These are phyloP conservation scores for Neopelma chrysocephalum DNA, from an alignment of 2,797 vertebrate genomes.

Conservation along the genomic window DNA sequence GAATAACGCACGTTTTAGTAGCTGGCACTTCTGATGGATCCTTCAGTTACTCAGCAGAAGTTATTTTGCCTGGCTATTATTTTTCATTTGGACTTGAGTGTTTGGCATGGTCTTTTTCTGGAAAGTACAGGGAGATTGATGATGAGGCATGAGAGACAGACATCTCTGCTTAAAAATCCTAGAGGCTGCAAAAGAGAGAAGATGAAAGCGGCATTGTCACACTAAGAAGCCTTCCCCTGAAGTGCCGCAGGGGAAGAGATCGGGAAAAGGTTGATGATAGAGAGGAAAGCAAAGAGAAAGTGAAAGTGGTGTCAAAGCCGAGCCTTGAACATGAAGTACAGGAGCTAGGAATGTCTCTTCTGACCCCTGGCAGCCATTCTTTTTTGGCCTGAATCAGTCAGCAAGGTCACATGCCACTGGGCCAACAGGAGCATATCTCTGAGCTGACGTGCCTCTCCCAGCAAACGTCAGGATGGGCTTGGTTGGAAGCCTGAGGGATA, in stretches of 20 bases:
- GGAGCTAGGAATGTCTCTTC: not conserved
- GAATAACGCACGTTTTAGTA: not conserved
- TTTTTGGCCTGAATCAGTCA: not conserved
- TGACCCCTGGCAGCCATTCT: not conserved
- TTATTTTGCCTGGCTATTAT: not conserved
- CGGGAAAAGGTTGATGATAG: not conserved
- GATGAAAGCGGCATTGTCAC: not conserved
- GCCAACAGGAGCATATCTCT: not conserved
- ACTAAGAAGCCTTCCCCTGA: not conserved
- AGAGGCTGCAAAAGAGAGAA: not conserved
- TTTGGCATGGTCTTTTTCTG: not conserved
- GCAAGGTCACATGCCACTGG: not conserved
- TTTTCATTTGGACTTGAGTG: not conserved
- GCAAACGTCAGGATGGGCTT: not conserved
- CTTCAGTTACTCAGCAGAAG: not conserved
- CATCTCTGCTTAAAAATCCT: not conserved
- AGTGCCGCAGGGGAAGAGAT: not conserved
- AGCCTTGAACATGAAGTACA: not conserved
- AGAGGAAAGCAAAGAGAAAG: slow-evolving; percentile 23
- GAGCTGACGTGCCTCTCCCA: not conserved
- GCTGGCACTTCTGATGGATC: not conserved
- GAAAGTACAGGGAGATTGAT: not conserved
- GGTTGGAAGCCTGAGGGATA: slow-evolving; percentile 3
- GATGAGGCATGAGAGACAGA: not conserved
- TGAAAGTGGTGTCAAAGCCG: not conserved